A percentile compares a stretch with the other conserved stretches of the same genome.
Evolutionary conservation across 2,113 vertebrate genomes (phyloP).

Genomic region (Rhinoptilus africanus): DNA sequence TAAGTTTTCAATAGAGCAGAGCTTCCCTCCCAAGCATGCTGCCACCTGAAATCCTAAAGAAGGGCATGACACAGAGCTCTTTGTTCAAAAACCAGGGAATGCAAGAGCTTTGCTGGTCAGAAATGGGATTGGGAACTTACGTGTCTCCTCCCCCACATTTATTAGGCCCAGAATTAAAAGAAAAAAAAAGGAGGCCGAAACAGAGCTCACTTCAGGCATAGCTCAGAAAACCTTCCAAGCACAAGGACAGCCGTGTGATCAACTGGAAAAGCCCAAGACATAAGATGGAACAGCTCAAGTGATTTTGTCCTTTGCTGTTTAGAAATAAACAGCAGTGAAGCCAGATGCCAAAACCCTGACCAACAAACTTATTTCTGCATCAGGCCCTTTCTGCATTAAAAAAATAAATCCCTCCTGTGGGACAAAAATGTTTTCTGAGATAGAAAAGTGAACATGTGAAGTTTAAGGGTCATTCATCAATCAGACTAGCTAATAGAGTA

Average conservation of each 20-base stretch:
- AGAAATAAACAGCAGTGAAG: background rate
- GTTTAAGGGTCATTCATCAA: background rate
- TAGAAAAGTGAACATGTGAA: background rate
- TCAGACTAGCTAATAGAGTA: background rate
- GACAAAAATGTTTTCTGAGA: background rate
- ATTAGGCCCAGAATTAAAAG: background rate
- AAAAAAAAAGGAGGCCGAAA: background rate
- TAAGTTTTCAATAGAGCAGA: background rate
- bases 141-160: background rate
- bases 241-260: background rate
- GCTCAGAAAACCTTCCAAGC: background rate
- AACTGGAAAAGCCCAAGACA: background rate
- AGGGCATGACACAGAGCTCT: slow-evolving; percentile 58
- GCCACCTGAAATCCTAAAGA: slow-evolving; percentile 49
- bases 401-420: background rate
- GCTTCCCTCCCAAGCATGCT: background rate
- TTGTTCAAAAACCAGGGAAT: slow-evolving; percentile 58
- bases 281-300: background rate
- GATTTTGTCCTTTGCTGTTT: background rate
- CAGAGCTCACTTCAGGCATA: slow-evolving; percentile 10
- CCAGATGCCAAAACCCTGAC: background rate
- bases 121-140: background rate
- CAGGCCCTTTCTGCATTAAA: background rate
- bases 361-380: background rate
- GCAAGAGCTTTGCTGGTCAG: slow-evolving; percentile 16